Conservation (phyloP, 2,888 invertebrate genomes). For the Apodemia zela region DNA sequence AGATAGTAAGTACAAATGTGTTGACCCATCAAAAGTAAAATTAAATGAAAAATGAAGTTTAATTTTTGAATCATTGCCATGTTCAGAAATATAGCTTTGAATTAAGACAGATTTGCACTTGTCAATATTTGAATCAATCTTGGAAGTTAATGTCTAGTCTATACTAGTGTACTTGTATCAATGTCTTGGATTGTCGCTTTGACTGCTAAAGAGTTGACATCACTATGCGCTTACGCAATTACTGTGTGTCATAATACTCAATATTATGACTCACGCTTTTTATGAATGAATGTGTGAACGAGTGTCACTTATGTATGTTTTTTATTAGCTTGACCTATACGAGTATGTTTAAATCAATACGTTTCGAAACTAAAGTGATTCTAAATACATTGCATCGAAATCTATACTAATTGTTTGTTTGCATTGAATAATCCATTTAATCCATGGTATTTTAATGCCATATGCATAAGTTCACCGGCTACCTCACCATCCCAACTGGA, state of each 20-base stretch:
- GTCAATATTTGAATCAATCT: background rate
- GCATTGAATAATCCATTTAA: too few relatives aligned
- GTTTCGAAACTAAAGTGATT: background rate
- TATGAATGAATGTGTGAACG: constrained; percentile 5
- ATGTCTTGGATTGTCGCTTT: background rate
- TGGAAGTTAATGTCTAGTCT: background rate
- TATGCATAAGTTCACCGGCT: too few relatives aligned
- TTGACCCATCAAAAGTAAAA: too few relatives aligned
- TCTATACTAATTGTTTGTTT: too few relatives aligned
- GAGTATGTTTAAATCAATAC: background rate
- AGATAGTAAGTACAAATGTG: too few relatives aligned
- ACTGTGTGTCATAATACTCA: background rate
- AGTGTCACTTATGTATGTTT: background rate
- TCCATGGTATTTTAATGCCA: too few relatives aligned
- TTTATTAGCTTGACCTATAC: constrained; percentile 1
- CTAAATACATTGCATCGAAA: background rate
- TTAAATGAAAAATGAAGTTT: too few relatives aligned
- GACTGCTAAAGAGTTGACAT: background rate
- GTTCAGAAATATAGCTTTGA: too few relatives aligned
- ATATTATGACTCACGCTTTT: background rate
- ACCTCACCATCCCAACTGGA: too few relatives aligned
- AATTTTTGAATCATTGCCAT: too few relatives aligned
- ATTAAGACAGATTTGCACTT: constrained; percentile 20
- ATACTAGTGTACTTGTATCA: background rate
- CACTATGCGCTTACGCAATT: background rate